These are phyloP conservation scores for Drosophila pruinosa DNA, from an alignment of 1,140 invertebrate species.

Conservation along the genomic window DNA sequence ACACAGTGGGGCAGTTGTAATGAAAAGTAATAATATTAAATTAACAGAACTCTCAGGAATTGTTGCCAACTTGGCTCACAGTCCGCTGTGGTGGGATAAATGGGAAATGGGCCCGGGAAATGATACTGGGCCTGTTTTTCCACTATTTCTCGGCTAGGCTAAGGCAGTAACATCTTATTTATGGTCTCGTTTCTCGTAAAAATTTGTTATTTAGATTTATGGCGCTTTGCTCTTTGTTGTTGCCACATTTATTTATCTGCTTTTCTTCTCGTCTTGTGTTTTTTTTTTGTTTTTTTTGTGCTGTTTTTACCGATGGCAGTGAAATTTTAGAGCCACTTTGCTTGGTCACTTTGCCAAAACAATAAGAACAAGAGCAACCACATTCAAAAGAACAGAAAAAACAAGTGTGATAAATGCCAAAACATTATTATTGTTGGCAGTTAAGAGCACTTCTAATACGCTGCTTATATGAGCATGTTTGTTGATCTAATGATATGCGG, in stretches of 20 bases:
- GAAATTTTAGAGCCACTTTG: conserved; percentile 80
- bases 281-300: conserved; percentile 12
- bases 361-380: background rate
- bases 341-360: conserved; percentile 54
- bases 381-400: conserved; percentile 8
- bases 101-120: conserved; percentile 15
- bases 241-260: conserved; percentile 79
- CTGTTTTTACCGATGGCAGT: conserved; percentile 49
- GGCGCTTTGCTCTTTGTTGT: conserved; percentile 78
- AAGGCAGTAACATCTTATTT: conserved; percentile 69
- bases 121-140: conserved; percentile 10
- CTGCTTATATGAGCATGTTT: conserved; percentile 8
- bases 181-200: conserved; percentile 80
- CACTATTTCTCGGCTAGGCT: conserved; percentile 39
- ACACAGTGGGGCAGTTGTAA: conserved; percentile 50
- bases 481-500: conserved; percentile 48
- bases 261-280: conserved; percentile 27
- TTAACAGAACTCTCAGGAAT: conserved; percentile 78
- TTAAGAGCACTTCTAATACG: conserved; percentile 30
- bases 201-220: conserved; percentile 81
- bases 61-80: conserved; percentile 38
- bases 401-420: conserved; percentile 58
- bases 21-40: conserved; percentile 81
- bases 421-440: conserved; percentile 55
- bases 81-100: conserved; percentile 22